Conservation (phyloP, 2,888 invertebrate genomes). For the Pyralis farinalis region DNA sequence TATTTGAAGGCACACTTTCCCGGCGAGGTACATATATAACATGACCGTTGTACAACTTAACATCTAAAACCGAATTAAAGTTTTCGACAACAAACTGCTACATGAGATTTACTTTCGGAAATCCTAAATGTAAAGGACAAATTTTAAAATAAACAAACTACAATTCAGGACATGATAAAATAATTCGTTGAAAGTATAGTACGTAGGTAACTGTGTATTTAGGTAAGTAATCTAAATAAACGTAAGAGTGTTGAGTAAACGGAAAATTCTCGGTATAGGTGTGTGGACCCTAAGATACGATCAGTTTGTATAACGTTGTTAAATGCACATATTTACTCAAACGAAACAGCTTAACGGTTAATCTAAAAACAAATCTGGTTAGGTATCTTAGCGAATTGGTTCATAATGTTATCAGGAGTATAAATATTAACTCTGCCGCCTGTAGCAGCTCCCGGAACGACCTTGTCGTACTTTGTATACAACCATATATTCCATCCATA, state of each 20-base stretch:
- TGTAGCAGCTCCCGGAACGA: constrained; percentile 54
- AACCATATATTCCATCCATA: constrained; percentile 33
- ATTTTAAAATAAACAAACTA: too few relatives aligned
- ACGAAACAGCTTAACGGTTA: constrained; percentile 59
- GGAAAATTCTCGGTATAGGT: background rate
- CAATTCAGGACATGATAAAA: too few relatives aligned
- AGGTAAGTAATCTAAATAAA: too few relatives aligned
- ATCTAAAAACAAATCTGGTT: constrained; percentile 74
- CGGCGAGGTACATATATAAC: too few relatives aligned
- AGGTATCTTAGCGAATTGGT: constrained; percentile 71
- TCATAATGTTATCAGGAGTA: constrained; percentile 70
- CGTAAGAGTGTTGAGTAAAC: background rate
- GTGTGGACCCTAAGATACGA: background rate
- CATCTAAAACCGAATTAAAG: too few relatives aligned
- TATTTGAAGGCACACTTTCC: too few relatives aligned
- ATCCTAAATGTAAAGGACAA: too few relatives aligned
- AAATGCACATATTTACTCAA: constrained; percentile 43
- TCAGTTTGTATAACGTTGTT: constrained; percentile 33
- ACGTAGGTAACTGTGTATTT: too few relatives aligned
- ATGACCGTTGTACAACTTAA: too few relatives aligned
- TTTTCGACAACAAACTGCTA: too few relatives aligned
- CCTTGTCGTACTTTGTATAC: constrained; percentile 47
- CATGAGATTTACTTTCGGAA: too few relatives aligned
- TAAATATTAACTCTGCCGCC: constrained; percentile 70
- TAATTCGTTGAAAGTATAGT: too few relatives aligned